Base-by-base conservation (phyloP, 2,888 invertebrate species). In the Thera britannica region DNA sequence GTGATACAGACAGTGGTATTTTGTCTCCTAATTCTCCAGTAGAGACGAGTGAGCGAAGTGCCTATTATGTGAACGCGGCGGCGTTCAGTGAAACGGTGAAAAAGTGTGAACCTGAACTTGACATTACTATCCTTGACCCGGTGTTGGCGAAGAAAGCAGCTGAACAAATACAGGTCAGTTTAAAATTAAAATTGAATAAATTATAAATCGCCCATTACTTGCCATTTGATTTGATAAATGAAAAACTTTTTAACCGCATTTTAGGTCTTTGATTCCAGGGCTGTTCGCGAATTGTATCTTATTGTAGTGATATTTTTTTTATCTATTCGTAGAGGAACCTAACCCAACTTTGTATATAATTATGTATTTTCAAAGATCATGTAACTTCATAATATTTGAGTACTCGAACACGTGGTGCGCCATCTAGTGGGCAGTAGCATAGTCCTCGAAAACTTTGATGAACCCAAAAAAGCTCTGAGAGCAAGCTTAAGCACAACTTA, bases 1-100 rank as follows among this genome's bases (percentile, higher is more conserved):
- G 95, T 85, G 95, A 95, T 86, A 95, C 95, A 9, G 95, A 95
- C 80, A 95, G 95, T 82, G 95, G 95, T 3, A 95, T 95, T 77
- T 83, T 95, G 57, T 95, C 95, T 75, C 95, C 95, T 0, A 95
- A 94, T 75, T 95, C 95, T 36, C 95, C 95, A 0, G 93, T 95
- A 63, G 95, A 95, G 67, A 83, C 85, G 2, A 91, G 90, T 81
- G 91, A 92, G 68, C 88, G 83, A 56, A 82, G 87, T 9, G 79
- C 83, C 2, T 86, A 90, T 76, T 93, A 93, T 73, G 93, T 85
- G 38, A 93, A 93, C 59, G 93, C 92, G 5, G 84, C 88, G 0
- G 88, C 86, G 9, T 92, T 93, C 73, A 88, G 90, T 81, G 88
- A 87, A 68, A 84, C 83, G 11, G 89, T 84, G 36, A 90, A 83